Conservation (phyloP, 2,888 invertebrate species). For the Adelphocoris suturalis region DNA sequence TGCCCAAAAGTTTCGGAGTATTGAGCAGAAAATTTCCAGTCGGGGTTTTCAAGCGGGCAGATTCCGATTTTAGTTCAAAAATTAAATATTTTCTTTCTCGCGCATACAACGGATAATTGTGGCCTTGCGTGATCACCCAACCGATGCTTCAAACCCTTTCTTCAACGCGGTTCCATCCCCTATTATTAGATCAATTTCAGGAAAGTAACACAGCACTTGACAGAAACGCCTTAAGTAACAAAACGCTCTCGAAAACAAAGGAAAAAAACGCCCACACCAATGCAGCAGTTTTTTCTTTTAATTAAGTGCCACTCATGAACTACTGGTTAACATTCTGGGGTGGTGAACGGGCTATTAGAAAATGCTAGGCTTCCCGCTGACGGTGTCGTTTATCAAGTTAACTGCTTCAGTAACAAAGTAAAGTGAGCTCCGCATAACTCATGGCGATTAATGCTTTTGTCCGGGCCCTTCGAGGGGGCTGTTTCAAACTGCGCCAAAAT, state of each 20-base stretch:
- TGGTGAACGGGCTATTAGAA: slow-evolving; percentile 48
- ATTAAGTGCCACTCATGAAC: slow-evolving; percentile 21
- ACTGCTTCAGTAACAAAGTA: slow-evolving; percentile 44
- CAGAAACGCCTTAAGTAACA: too few species aligned
- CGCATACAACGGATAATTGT: not conserved
- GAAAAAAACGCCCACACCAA: not conserved
- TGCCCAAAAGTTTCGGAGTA: too few species aligned
- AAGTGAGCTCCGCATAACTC: slow-evolving; percentile 56
- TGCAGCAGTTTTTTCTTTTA: not conserved
- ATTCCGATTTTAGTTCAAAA: too few species aligned
- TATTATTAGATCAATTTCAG: too few species aligned
- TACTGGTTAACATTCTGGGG: slow-evolving; percentile 45
- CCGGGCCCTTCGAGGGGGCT: not conserved
- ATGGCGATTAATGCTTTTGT: not conserved
- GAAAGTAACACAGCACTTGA: too few species aligned
- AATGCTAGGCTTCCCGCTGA: slow-evolving; percentile 42
- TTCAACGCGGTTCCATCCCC: too few species aligned
- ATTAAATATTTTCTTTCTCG: too few species aligned
- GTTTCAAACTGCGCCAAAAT: slow-evolving; percentile 18
- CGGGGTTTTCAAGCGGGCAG: too few species aligned
- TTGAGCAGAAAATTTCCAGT: too few species aligned
- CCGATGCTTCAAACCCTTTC: not conserved
- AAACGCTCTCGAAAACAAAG: not conserved
- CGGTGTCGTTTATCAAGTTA: slow-evolving; percentile 49
- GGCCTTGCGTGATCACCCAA: not conserved